Evolutionary conservation across 2,113 vertebrate species (phyloP), one percentile per base, ranked within the genome.

Genomic region (Saguinus imperator): DNA sequence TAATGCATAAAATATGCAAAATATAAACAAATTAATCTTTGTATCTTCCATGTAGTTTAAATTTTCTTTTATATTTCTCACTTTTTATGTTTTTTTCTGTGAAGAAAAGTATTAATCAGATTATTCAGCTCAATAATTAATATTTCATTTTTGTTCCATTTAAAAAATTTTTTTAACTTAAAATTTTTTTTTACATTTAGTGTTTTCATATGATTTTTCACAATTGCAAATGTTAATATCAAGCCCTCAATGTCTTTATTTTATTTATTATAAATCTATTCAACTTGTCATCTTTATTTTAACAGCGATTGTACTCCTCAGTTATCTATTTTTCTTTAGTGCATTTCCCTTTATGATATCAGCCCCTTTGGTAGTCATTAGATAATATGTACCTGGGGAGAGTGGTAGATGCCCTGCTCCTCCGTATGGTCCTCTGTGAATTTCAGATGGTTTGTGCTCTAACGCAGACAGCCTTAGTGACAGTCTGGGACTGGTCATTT

Each of bases 271-370:
- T 12, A 76, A 64, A 27, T 27, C 55, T 32, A 48, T 50, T 87
- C 8, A 3, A 27, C 13, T 84, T 76, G 5, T 64, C 57, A 52
- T 76, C n/a, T 50, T 96, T 37, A 35, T 61, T 82, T 43, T 87
- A 90, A 66, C 7, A 76, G 48, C 14, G 3, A 14, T n/a, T 81
- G 13, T n/a, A 50, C 20, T 77, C 50, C 29, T 85, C 50, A 88
- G 17, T 72, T 85, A 64, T 87, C 57, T 70, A 96, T 68, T 94
- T 75, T 50, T 35, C 55, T 76, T 81, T 87, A 92, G 50, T 72
- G 50, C 16, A 66, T 43, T 89, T 87, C 3, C 8, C 25, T 81
- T 79, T 25, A 92, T 93, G 77, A 76, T 43, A 75, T 48, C 48
- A 89, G 72, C 16, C 32, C 50, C 32, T 43, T 68, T 64, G 61